Base-by-base conservation (phyloP, 2,888 invertebrate species). In the Drosophila tanythrix region DNA sequence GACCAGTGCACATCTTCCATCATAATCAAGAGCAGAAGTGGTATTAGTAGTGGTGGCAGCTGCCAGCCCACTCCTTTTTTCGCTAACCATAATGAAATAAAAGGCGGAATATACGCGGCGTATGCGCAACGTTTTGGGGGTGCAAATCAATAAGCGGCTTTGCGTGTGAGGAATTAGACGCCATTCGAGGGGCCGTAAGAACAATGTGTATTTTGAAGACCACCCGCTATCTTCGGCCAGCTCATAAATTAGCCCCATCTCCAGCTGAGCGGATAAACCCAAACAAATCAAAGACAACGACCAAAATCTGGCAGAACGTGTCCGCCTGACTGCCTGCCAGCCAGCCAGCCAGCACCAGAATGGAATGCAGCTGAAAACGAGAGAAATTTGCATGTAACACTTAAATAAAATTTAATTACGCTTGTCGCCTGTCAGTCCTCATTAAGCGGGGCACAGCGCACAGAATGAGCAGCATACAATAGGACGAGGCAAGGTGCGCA, bases 381-480 rank as follows among this genome's bases (percentile, higher is more conserved):
- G 29, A 51, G n/a, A 72, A 76, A 89, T 90, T 91, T 88, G 89
- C 91, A 91, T 91, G 90, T 85, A 88, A 79, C 89, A 91, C 76
- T 87, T 83, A 91, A 92, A 91, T 91, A 90, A 91, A 92, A 91
- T 91, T 91, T 91, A 91, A 91, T 91, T 91, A 91, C 89, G 89
- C 91, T 90, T 91, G 91, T 92, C 91, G 92, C 91, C 88, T 91
- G 91, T 91, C 91, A 91, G 87, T 92, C 79, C 90, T 91, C 92
- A 92, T 91, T 91, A 91, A 78, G 79, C 71, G 66, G 65, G 57
- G 35, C 25, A 29, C 36, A 43, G 27, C 56, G 69, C 40, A n/a
- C 33, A 38, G 48, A 10, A 21, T 18, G 11, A 48, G 36, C 68
- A 58, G 29, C 25, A 27, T 27, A 27, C 25, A n/a, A 27, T n/a